Base-by-base conservation (phyloP, 2,797 vertebrate genomes). In the Brotogeris chrysoptera region DNA sequence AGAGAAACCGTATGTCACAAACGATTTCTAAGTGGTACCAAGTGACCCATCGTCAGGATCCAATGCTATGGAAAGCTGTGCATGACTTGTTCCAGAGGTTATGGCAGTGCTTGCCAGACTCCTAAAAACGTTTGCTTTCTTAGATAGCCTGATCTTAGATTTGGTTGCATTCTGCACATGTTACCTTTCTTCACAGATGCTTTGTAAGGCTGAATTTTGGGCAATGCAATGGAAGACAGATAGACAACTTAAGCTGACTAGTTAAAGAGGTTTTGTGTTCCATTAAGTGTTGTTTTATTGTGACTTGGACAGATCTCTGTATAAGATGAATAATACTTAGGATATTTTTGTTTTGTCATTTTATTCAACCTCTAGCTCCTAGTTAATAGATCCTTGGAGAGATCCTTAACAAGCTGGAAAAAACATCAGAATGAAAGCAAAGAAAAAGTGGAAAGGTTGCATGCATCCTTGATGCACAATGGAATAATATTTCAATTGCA, bases 401-500 rank as follows among this genome's bases (percentile, higher is more conserved):
- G 32, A 9, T 76, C 43, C 47, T 78, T 74, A 80, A 78, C 9
- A 79, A 83, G 23, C 16, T 80, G 80, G 74, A 74, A 88, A 84
- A 93, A 63, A 1, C 8, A 86, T 39, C 36, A 90, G 55, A 90
- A 90, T 47, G 24, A 88, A 92, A 57, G 21, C 71, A 52, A 86
- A 61, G 9, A 28, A 89, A 32, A 79, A 44, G 14, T 64, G 55
- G 47, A 86, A 85, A 70, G 43, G 36, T 86, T 81, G 72, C 39
- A 39, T 39, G 71, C 13, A 12, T 85, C 83, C 78, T 83, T 93
- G 59, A 87, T 86, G 36, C 77, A 57, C 66, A 92, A 78, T 36
- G 49, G 47, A 93, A 25, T 78, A 80, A 92, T 64, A 87, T 76
- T 94, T 93, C 87, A 85, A 46, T 86, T 95, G 78, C 47, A 92